Conservation (phyloP, 2,113 vertebrate species). For the Prochilodus magdalenae region DNA sequence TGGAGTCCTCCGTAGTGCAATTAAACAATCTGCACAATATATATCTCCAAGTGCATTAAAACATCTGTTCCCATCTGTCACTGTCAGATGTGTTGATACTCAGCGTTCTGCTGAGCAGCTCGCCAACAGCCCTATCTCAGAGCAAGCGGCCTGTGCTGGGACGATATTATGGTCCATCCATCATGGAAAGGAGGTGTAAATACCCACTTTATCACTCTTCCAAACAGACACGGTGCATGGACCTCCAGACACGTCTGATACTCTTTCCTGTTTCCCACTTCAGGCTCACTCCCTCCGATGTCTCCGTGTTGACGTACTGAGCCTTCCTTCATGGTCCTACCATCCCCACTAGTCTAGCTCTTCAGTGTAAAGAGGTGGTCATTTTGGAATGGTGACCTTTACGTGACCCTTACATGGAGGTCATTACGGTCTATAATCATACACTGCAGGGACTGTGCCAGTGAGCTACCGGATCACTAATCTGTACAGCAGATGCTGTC, state of each 20-base stretch:
- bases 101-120: constrained; percentile 2
- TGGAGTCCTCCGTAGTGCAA: constrained; percentile 60
- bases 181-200: constrained; percentile 23
- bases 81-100: constrained; percentile 46
- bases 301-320: background rate
- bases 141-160: constrained; percentile 20
- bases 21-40: constrained; percentile 64
- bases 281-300: background rate
- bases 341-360: background rate
- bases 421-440: constrained; percentile 65
- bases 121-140: constrained; percentile 1
- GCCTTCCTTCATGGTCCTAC: background rate
- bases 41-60: constrained; percentile 65
- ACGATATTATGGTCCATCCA: constrained; percentile 31
- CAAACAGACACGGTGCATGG: background rate
- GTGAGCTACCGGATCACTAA: constrained; percentile 66
- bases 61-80: constrained; percentile 58
- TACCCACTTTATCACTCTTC: constrained; percentile 18
- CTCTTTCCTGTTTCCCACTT: constrained; percentile 17
- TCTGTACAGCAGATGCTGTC: constrained; percentile 74
- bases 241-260: background rate
- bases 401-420: constrained; percentile 47
- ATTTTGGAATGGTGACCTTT: constrained; percentile 50
- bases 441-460: constrained; percentile 40
- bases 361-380: constrained; percentile 29